Conservation (phyloP, 2,797 vertebrate species). For the Luscinia megarhynchos region DNA sequence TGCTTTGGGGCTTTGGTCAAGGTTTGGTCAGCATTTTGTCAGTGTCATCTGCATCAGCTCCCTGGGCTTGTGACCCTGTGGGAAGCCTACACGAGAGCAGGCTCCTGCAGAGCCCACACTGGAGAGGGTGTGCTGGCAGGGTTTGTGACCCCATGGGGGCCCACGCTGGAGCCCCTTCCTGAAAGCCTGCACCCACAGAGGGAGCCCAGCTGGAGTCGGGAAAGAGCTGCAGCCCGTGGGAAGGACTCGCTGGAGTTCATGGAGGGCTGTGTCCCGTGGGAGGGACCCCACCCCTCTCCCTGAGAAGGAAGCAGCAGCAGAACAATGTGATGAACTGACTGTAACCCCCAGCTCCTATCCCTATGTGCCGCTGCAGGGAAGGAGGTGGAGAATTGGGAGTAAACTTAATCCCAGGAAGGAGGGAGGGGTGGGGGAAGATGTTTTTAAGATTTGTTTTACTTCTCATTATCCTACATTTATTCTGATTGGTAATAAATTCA, state of each 20-base stretch:
- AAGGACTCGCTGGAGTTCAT: not conserved
- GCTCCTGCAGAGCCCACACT: not conserved
- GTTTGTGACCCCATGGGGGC: not conserved
- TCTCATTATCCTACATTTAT: not conserved
- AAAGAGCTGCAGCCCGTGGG: not conserved
- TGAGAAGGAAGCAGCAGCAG: not conserved
- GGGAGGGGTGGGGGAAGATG: not conserved
- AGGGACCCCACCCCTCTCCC: not conserved
- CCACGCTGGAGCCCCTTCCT: accelerated
- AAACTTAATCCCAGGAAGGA: not conserved
- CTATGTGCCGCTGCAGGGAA: not conserved
- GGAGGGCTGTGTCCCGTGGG: not conserved
- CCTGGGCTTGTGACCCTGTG: not conserved
- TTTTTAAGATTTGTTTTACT: not conserved
- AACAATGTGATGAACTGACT: not conserved
- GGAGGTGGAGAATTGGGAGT: too few species aligned
- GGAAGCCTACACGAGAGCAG: not conserved
- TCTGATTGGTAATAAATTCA: not conserved
- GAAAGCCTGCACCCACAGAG: not conserved
- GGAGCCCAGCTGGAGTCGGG: not conserved
- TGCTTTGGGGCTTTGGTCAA: not conserved
- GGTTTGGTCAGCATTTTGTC: not conserved
- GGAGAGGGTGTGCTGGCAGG: not conserved
- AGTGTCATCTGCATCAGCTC: not conserved
- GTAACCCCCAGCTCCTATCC: not conserved